phyloP scores from a whole-genome alignment of 2,797 vertebrate species.

The Chrosomus eos region DNA sequence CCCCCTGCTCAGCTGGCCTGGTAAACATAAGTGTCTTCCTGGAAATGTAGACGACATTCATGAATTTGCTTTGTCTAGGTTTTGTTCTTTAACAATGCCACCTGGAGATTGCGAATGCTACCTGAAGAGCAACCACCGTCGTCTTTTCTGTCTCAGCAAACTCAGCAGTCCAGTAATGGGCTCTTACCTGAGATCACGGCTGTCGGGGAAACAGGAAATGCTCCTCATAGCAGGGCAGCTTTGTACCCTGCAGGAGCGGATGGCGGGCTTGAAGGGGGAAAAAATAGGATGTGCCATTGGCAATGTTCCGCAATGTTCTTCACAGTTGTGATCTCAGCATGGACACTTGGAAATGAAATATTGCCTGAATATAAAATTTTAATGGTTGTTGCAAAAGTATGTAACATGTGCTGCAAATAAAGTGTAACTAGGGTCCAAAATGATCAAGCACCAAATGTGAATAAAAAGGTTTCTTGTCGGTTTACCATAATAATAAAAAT shows the following conservation, averaged over 20 bases:
- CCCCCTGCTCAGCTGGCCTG: conserved; percentile 23
- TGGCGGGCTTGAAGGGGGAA: conserved; percentile 62
- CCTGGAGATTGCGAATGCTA: conserved; percentile 44
- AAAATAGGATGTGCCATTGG: conserved; percentile 66
- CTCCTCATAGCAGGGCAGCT: conserved; percentile 67
- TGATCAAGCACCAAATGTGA: background rate
- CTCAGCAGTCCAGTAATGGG: conserved; percentile 64
- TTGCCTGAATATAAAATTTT: background rate
- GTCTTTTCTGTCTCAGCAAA: conserved; percentile 56
- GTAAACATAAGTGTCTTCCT: conserved; percentile 17
- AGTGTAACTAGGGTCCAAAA: background rate
- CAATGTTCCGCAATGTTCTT: conserved; percentile 65
- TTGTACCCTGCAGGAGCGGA: conserved; percentile 75
- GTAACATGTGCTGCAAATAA: background rate
- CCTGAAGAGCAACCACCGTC: conserved; percentile 52
- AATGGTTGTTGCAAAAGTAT: background rate
- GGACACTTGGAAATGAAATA: conserved; percentile 67
- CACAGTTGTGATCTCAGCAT: conserved; percentile 46
- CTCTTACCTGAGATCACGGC: conserved; percentile 59
- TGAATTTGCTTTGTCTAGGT: conserved; percentile 41
- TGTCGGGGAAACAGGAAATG: conserved; percentile 73
- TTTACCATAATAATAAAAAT: background rate
- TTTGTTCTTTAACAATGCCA: conserved; percentile 60
- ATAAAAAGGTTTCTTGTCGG: background rate
- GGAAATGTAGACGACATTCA: conserved; percentile 32